Base-by-base conservation (phyloP, 2,797 vertebrate species). In the Aplochiton taeniatus region DNA sequence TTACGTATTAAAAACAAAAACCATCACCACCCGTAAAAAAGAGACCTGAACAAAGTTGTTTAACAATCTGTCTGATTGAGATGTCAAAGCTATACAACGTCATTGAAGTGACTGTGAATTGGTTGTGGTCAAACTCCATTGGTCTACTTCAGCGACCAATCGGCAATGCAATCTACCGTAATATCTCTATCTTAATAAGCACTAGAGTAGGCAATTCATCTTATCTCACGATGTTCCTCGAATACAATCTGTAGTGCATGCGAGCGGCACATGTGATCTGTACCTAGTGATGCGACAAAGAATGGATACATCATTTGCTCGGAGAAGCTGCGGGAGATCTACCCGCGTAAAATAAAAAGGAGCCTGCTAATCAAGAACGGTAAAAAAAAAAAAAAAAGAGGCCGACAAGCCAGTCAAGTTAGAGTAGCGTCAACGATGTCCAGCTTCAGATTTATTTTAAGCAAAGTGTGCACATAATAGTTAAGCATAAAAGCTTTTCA, bases 151-250 rank as follows among this genome's bases (percentile, higher is more conserved):
- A 11, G 41, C 9, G 52, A 54, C 52, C n/a, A 18, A 57, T 43
- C 13, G 17, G 56, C 42, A 4, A 58, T 58, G 9, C 10, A 58
- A 18, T 10, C n/a, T n/a, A 42, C 10, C 47, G 14, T 14, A 6
- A 44, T 31, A 45, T 44, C 12, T 11, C 41, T 42, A 58, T 45
- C 42, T 42, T 43, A n/a, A 58, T 58, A 16, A 14, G 63, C 42
- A 64, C 42, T 48, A 58, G 53, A 69, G 46, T 11, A 69, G 61
- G 59, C 31, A 51, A 85, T 82, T 75, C 72, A 78, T 86, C 81
- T 77, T 77, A 82, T 75, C n/a, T n/a, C 72, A 80, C 31, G 64
- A 60, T 71, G 77, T 63, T 61, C 51, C 20, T 69, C 0, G 6
- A 64, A 44, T 82, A 70, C 48, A 49, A 69, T 54, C 55, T 55